phyloP scores from a whole-genome alignment of 2,797 vertebrate genomes.

The Fistularia commersonii region DNA sequence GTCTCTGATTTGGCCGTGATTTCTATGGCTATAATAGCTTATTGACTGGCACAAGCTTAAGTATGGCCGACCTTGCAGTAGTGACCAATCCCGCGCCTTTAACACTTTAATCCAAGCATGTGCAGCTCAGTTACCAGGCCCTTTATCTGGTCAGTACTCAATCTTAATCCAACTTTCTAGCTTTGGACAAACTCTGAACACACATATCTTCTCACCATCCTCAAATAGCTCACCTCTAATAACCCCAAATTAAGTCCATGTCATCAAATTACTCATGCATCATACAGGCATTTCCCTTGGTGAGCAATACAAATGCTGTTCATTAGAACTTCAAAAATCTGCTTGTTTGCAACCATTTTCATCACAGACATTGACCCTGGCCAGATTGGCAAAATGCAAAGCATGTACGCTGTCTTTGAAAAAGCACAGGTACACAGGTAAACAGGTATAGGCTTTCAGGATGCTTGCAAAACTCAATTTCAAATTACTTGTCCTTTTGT shows the following conservation, averaged over 20 bases:
- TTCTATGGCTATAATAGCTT: constrained; percentile 98
- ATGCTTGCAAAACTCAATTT: too few species aligned
- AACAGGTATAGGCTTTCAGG: constrained; percentile 74
- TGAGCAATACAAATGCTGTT: constrained; percentile 92
- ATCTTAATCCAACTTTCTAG: constrained; percentile 91
- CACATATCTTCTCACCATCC: background rate
- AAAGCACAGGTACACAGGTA: too few species aligned
- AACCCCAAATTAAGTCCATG: constrained; percentile 14
- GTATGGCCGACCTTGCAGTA: constrained; percentile 85
- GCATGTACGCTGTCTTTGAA: constrained; percentile 71
- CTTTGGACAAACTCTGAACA: constrained; percentile 64
- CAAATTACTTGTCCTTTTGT: background rate
- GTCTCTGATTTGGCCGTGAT: constrained; percentile 88
- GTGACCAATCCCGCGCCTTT: constrained; percentile 83
- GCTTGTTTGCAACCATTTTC: constrained; percentile 79
- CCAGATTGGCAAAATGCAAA: constrained; percentile 64
- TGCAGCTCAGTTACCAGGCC: constrained; percentile 87
- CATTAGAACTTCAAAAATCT: constrained; percentile 86
- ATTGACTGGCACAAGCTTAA: constrained; percentile 93
- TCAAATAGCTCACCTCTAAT: constrained; percentile 21
- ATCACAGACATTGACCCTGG: constrained; percentile 85
- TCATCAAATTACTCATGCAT: constrained; percentile 86
- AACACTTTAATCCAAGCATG: constrained; percentile 92
- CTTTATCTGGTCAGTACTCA: constrained; percentile 92
- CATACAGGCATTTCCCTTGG: constrained; percentile 91